A percentile compares a stretch with the other conserved stretches of the same genome.
Evolutionary conservation across 2,888 invertebrate species (phyloP).

Genomic region (Conistra vaccinii): DNA sequence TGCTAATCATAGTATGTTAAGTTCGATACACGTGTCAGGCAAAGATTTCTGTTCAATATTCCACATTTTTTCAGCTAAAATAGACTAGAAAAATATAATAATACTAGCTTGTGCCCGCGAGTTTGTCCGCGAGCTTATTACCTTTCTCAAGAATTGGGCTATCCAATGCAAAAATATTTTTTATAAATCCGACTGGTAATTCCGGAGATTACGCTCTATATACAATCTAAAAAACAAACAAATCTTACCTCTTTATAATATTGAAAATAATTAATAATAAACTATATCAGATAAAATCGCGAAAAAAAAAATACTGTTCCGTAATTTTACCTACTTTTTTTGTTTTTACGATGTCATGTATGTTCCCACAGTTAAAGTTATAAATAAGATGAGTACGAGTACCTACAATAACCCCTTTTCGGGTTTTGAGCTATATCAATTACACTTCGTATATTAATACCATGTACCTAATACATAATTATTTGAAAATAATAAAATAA

Average conservation of each 20-base stretch:
- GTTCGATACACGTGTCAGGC: not conserved
- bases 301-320: no score
- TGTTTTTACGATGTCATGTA: not conserved
- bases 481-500: not conserved
- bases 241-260: no score
- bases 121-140: no score
- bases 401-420: not conserved
- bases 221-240: no score
- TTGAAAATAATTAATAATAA: no score
- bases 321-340: not conserved
- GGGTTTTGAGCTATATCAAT: not conserved
- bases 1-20: not conserved
- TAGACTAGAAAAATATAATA: not conserved
- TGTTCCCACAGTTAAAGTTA: not conserved
- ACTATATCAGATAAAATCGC: no score
- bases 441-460: not conserved
- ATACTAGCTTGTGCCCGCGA: no score
- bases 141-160: no score
- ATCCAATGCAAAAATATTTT: no score
- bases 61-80: not conserved
- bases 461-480: not conserved
- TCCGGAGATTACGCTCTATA: no score
- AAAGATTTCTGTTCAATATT: not conserved
- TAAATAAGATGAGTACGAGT: not conserved
- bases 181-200: no score